Percentiles rank a stretch among this genome's conserved stretches.
These are phyloP conservation scores for Calephelis virginiensis DNA, from an alignment of 1,140 invertebrate genomes.

Conservation along the genomic window DNA sequence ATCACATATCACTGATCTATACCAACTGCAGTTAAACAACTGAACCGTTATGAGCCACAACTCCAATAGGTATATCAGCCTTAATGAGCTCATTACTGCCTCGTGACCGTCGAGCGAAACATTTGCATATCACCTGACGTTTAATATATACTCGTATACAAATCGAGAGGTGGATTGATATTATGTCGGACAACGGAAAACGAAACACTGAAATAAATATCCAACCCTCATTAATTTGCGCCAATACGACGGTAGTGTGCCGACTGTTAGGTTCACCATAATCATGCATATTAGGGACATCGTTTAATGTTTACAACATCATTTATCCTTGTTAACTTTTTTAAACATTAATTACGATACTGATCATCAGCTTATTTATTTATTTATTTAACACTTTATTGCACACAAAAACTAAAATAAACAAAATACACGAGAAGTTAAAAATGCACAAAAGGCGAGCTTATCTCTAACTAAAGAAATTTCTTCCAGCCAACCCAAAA, in stretches of 20 bases:
- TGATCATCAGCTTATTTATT: too few species aligned
- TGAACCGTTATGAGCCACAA: slow-evolving; percentile 44
- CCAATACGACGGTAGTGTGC: slow-evolving; percentile 62
- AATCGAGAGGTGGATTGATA: slow-evolving; percentile 50
- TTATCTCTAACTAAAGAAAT: too few species aligned
- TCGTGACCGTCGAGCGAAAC: slow-evolving; percentile 38
- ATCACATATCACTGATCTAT: slow-evolving; percentile 8
- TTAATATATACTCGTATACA: slow-evolving; percentile 35
- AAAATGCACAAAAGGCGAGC: too few species aligned
- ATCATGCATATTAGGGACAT: slow-evolving; percentile 15
- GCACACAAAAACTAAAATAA: too few species aligned
- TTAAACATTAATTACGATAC: too few species aligned
- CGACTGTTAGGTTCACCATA: slow-evolving; percentile 33
- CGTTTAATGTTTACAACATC: not conserved
- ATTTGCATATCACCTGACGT: slow-evolving; percentile 57
- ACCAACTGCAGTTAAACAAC: slow-evolving; percentile 36
- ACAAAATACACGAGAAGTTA: too few species aligned
- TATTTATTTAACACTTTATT: too few species aligned
- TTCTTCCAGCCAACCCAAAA: too few species aligned
- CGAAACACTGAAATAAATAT: slow-evolving; percentile 71
- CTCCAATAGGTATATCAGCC: slow-evolving; percentile 44
- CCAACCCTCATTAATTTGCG: slow-evolving; percentile 72
- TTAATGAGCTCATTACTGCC: slow-evolving; percentile 67
- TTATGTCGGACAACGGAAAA: slow-evolving; percentile 55
- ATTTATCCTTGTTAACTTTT: too few species aligned